Evolutionary conservation across 2,888 invertebrate genomes (phyloP).

Genomic region (Carpatolechia fugitivella): DNA sequence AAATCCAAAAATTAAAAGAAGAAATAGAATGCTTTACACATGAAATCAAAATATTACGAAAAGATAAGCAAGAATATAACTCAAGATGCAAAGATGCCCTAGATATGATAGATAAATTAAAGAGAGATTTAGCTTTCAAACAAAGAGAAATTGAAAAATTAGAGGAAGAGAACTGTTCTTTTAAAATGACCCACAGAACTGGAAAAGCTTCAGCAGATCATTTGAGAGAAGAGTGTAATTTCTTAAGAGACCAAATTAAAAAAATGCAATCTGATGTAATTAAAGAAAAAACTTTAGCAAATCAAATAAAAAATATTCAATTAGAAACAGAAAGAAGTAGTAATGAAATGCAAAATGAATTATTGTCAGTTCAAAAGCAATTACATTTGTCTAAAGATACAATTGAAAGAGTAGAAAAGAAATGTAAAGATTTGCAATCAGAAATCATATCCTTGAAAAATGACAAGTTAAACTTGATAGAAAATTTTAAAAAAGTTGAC

Average conservation of each 20-base stretch:
- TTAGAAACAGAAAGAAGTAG: conserved; percentile 87
- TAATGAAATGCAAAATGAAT: conserved; percentile 83
- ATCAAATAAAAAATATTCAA: conserved; percentile 83
- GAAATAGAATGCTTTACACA: conserved; percentile 52
- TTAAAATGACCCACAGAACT: conserved; percentile 64
- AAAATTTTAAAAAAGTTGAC: conserved; percentile 82
- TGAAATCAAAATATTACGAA: conserved; percentile 54
- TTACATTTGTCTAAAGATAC: conserved; percentile 80
- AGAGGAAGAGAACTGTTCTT: conserved; percentile 69
- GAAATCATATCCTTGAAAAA: conserved; percentile 81
- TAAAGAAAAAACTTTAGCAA: conserved; percentile 69
- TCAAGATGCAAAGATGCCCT: conserved; percentile 56
- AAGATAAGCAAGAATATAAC: conserved; percentile 67
- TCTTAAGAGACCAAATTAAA: conserved; percentile 68
- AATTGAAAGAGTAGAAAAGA: conserved; percentile 77
- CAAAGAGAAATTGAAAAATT: conserved; percentile 65
- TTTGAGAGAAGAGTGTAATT: conserved; percentile 65
- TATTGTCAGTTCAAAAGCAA: conserved; percentile 82
- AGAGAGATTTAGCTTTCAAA: conserved; percentile 61
- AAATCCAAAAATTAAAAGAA: conserved; percentile 50
- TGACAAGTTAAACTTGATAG: conserved; percentile 82
- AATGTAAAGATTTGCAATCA: conserved; percentile 78
- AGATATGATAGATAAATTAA: conserved; percentile 60
- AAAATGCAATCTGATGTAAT: conserved; percentile 69
- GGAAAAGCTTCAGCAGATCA: conserved; percentile 67